Evolutionary conservation across 2,888 invertebrate species (phyloP).

Genomic region (Tipula lateralis): DNA sequence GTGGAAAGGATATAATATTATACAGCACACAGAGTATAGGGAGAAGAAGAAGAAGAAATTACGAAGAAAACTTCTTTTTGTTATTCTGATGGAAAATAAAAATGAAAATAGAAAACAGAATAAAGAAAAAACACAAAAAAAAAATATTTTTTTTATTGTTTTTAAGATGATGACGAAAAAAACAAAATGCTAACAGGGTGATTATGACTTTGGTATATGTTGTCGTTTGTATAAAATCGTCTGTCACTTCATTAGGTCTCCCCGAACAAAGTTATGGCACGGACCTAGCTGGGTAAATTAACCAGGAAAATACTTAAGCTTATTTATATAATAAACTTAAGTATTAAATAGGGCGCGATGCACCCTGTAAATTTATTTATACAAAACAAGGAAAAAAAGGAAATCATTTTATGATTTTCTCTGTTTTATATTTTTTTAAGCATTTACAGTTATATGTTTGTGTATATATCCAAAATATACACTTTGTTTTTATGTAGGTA

Average conservation of each 20-base stretch:
- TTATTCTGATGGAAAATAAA: neutral
- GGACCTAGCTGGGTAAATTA: neutral
- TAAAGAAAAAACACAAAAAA: neutral
- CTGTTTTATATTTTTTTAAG: conserved; percentile 15
- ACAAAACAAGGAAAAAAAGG: neutral
- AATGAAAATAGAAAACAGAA: conserved; percentile 1
- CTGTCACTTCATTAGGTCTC: no score
- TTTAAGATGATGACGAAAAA: conserved; percentile 7
- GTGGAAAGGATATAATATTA: neutral
- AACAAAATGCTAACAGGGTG: neutral
- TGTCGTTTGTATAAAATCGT: neutral
- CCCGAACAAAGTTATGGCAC: no score
- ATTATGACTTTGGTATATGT: neutral
- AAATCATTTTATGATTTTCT: conserved; percentile 24
- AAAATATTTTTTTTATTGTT: conserved; percentile 5
- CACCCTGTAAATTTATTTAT: neutral
- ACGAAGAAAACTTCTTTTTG: neutral
- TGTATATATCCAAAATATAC: neutral
- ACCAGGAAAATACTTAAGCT: neutral
- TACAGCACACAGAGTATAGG: neutral
- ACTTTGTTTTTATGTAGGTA: neutral
- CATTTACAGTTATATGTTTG: neutral
- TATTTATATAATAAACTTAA: neutral
- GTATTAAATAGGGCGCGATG: no score
- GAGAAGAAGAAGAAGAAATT: neutral